These are phyloP conservation scores for Diadromus collaris DNA, from an alignment of 2,888 invertebrate genomes.

Conservation along the genomic window DNA sequence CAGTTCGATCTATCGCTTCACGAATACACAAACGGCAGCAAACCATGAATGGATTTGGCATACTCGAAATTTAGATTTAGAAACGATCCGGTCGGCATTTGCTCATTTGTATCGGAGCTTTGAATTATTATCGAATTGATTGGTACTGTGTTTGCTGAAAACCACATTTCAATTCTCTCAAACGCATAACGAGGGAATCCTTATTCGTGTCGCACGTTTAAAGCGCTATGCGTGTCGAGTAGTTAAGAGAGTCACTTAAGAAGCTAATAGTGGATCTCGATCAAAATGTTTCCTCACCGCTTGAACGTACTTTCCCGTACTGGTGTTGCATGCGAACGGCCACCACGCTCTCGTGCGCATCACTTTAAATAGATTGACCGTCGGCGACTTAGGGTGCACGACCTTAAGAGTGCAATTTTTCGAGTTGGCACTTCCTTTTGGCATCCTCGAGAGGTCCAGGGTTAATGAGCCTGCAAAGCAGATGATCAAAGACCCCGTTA, in stretches of 20 bases:
- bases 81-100: not conserved
- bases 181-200: not conserved
- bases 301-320: slow-evolving; percentile 69
- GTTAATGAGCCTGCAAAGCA: slow-evolving; percentile 81
- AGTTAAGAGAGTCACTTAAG: not conserved
- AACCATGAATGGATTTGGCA: not conserved
- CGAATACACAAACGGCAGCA: not conserved
- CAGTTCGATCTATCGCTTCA: slow-evolving; percentile 12
- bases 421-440: slow-evolving; percentile 81
- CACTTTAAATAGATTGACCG: slow-evolving; percentile 85
- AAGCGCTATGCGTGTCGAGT: not conserved
- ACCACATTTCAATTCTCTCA: not conserved
- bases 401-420: slow-evolving; percentile 80
- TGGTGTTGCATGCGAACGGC: slow-evolving; percentile 81
- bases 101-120: not conserved
- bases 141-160: not conserved
- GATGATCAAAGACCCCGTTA: slow-evolving; percentile 41
- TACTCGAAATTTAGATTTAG: not conserved
- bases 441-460: slow-evolving; percentile 84
- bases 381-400: slow-evolving; percentile 79
- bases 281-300: slow-evolving; percentile 70
- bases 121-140: not conserved
- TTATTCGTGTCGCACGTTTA: not conserved
- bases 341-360: slow-evolving; percentile 86
- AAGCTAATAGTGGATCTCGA: not conserved